phyloP scores from a whole-genome alignment of 92 coral and sea anemone species.

The Heteractis magnifica region DNA sequence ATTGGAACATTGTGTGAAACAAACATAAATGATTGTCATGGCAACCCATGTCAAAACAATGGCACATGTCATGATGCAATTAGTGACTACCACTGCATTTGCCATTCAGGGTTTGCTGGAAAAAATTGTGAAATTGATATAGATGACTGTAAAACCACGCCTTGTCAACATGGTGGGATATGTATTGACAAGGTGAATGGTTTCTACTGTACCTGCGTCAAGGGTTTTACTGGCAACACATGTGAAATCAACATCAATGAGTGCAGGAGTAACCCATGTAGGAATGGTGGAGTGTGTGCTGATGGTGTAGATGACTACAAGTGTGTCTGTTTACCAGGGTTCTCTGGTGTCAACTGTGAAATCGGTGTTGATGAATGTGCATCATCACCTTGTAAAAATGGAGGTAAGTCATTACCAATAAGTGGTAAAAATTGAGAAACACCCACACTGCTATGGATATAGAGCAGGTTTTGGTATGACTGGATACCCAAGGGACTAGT shows the following conservation, averaged over 20 bases:
- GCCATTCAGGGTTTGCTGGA: conserved; percentile 69
- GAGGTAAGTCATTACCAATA: conserved; percentile 44
- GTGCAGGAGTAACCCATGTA: conserved; percentile 72
- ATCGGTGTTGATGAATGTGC: conserved; percentile 65
- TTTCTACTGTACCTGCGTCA: conserved; percentile 54
- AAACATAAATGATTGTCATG: conserved; percentile 73
- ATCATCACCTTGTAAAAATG: conserved; percentile 64
- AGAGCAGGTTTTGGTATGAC: background rate
- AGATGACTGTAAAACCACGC: conserved; percentile 64
- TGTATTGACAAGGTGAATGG: conserved; percentile 64
- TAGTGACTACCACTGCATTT: conserved; percentile 58
- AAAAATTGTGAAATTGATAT: conserved; percentile 56
- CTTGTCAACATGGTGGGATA: conserved; percentile 72
- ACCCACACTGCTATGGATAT: background rate
- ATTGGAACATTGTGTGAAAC: conserved; percentile 72
- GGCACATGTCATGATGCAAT: conserved; percentile 72
- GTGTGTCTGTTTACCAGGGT: conserved; percentile 78
- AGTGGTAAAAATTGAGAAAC: background rate
- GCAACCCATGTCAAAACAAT: conserved; percentile 66
- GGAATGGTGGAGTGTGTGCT: conserved; percentile 82
- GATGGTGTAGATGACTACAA: conserved; percentile 76
- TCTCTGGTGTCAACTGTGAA: conserved; percentile 65
- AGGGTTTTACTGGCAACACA: conserved; percentile 60
- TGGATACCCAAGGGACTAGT: too few relatives aligned
- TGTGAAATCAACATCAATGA: conserved; percentile 74